Base-by-base conservation (phyloP, 2,888 invertebrate genomes). In the Neoascia interrupta region DNA sequence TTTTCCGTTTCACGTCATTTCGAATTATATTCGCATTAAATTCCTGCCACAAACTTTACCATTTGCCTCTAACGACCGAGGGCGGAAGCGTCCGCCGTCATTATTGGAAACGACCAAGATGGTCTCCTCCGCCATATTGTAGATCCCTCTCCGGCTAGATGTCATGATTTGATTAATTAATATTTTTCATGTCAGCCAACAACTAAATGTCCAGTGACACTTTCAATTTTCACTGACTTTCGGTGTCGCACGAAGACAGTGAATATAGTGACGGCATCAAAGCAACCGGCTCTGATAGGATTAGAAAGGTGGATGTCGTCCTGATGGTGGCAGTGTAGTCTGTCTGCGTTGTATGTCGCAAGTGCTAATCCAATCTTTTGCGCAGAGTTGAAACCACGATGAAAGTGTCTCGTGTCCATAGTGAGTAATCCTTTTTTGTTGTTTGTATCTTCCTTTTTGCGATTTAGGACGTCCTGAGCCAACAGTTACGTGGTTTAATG, bases 401-500 rank as follows among this genome's bases (percentile, higher is more conserved):
- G 73, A 49, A 60, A 70, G 58, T 53, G 19, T 72, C 64, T 41
- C 64, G 39, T 73, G 51, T 58, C 37, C 34, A 51, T 56, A 31
- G 47, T 49, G 28, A 61, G 56, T 66, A 76, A 70, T 82, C 72
- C 63, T 61, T 45, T 45, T 45, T 64, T 34, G 51, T 8, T 70
- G 53, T 61, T 21, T 37, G 10, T 68, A 37, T 63, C 6, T 45
- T 34, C 19, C 5, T 21, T n/a, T 60, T 66, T 36, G 37, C 45
- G 13, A 36, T 63, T 82, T 81, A 96, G 96, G 96, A 79, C 94
- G 95, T 41, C 96, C 96, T 39, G 92, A 93, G 11, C 96, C 96
- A 4, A 93, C 92, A n/a, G 94, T 96, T n/a, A 93, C 93, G 82
- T 96, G 96, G 96, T 91, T 94, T 84, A 92, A 94, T 84, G 93